Percentiles rank a stretch among this genome's conserved stretches.
These are phyloP conservation scores for Lutraria rhynchaena DNA, from an alignment of 1,140 invertebrate genomes.

Conservation along the genomic window DNA sequence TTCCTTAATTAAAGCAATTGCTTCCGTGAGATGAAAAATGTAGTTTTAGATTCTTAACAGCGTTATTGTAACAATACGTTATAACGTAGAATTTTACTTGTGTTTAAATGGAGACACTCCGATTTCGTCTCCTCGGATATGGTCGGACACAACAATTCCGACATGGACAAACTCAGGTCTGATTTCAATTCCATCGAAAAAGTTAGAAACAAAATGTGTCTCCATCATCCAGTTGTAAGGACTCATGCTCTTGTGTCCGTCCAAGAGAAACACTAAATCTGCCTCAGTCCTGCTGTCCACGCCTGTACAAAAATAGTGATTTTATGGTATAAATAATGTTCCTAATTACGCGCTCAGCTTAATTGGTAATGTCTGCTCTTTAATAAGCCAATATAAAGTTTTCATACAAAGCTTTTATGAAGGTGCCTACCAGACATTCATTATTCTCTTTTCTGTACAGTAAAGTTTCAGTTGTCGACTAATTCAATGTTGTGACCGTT, in stretches of 20 bases:
- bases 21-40: too few species aligned
- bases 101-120: slow-evolving; percentile 57
- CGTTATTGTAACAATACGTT: not conserved
- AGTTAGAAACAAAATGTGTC: slow-evolving; percentile 57
- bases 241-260: slow-evolving; percentile 64
- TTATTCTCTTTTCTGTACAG: too few species aligned
- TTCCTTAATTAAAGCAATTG: too few species aligned
- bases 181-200: slow-evolving; percentile 63
- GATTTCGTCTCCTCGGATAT: slow-evolving; percentile 64
- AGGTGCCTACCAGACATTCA: too few species aligned
- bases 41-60: too few species aligned
- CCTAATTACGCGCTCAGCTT: too few species aligned
- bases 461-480: too few species aligned
- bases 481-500: too few species aligned
- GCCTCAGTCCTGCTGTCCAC: slow-evolving; percentile 64
- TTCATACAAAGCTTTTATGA: too few species aligned
- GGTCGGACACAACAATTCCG: slow-evolving; percentile 67
- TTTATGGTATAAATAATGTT: too few species aligned
- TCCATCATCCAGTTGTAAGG: slow-evolving; percentile 60
- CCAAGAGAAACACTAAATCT: slow-evolving; percentile 68
- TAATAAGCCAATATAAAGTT: too few species aligned
- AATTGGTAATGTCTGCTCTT: too few species aligned
- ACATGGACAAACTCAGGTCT: slow-evolving; percentile 60
- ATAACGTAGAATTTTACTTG: slow-evolving; percentile 22
- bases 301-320: slow-evolving; percentile 28